Evolutionary conservation across 2,113 vertebrate genomes (phyloP).

Genomic region (Sardina pilchardus): DNA sequence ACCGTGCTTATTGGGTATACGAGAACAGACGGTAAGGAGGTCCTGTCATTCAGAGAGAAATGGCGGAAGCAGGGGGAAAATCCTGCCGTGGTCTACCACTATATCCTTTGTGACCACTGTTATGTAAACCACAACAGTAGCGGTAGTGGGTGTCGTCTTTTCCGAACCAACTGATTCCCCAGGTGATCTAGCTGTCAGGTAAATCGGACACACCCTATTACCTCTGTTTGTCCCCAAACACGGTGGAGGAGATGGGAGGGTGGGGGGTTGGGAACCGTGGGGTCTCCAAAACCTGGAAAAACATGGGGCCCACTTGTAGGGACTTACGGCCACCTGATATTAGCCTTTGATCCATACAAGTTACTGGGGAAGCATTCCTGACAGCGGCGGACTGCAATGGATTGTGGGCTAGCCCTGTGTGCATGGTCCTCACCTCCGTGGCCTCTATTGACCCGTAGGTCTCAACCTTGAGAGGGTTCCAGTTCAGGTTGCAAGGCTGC

Average conservation of each 20-base stretch:
- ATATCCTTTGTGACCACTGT: constrained; percentile 39
- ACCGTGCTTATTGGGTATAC: constrained; percentile 29
- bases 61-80: not conserved
- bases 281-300: constrained; percentile 28
- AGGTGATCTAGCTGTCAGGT: constrained; percentile 48
- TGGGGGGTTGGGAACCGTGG: constrained; percentile 32
- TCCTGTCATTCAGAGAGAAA: constrained; percentile 34
- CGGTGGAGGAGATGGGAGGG: constrained; percentile 18
- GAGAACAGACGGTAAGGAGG: constrained; percentile 38
- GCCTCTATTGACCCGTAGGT: constrained; percentile 58
- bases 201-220: constrained; percentile 48
- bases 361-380: constrained; percentile 48
- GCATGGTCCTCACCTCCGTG: constrained; percentile 53
- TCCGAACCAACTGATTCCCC: constrained; percentile 37
- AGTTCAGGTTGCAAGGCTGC: constrained; percentile 60
- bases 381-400: not conserved
- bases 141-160: constrained; percentile 47
- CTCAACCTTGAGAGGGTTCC: constrained; percentile 54
- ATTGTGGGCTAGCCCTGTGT: constrained; percentile 38
- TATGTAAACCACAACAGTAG: constrained; percentile 41
- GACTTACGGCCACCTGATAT: constrained; percentile 54
- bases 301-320: constrained; percentile 38
- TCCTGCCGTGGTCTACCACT: constrained; percentile 22
- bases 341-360: constrained; percentile 58
- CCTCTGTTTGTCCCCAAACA: constrained; percentile 50